phyloP scores from a whole-genome alignment of 2,113 vertebrate genomes.

The Psophia crepitans region DNA sequence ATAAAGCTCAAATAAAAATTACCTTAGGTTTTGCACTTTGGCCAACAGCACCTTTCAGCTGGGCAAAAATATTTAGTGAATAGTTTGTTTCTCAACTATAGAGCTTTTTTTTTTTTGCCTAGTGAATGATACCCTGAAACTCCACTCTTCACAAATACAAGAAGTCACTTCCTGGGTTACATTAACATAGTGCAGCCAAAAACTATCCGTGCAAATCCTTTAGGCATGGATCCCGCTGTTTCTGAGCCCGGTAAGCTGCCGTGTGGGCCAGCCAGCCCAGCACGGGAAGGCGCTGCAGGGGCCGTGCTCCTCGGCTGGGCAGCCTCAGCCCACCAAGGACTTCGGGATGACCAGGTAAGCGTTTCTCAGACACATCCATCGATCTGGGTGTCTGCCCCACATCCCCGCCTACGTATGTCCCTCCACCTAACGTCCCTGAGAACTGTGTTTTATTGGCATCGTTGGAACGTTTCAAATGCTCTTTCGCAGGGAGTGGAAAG shows the following conservation, averaged over 20 bases:
- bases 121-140: background rate
- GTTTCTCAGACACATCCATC: background rate
- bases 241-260: background rate
- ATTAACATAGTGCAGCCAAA: background rate
- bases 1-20: background rate
- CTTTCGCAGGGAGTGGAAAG: background rate
- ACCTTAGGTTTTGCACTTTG: background rate
- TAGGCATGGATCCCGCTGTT: background rate
- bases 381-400: fast-evolving
- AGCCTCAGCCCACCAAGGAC: background rate
- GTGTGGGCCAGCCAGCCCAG: fast-evolving
- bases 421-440: fast-evolving
- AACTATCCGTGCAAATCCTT: background rate
- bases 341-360: background rate
- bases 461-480: background rate
- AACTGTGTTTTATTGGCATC: background rate
- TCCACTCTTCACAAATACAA: background rate
- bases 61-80: background rate
- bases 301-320: background rate
- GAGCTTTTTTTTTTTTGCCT: background rate
- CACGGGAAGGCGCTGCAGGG: background rate
- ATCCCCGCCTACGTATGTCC: background rate
- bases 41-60: background rate
- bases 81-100: background rate
- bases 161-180: background rate